Base-by-base conservation (phyloP, 2,888 invertebrate genomes). In the Volucella zonaria region DNA sequence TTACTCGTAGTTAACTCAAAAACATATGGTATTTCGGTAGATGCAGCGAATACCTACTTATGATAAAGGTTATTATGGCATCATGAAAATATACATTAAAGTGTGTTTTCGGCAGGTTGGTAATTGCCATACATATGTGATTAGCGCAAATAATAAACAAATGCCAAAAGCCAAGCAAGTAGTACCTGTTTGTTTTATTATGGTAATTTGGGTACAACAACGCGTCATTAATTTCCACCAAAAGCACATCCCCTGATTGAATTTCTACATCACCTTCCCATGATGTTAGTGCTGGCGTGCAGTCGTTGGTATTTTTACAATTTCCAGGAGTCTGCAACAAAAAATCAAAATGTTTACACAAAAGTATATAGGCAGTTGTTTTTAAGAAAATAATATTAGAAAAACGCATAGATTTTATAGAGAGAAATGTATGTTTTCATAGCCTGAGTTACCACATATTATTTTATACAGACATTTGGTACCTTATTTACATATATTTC, bases 251-350 rank as follows among this genome's bases (percentile, higher is more conserved):
- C 15, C 95, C 95, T 87, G 94, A 95, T 91, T 95, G 95, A 87
- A 95, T 94, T 91, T 95, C 95, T 45, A 94, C 94, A 80, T 94
- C 92, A 59, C 94, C 95, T 89, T 95, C 94, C 95, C 95, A 95
- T 80, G 94, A 94, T 87, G 94, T 92, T 88, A 93, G 92, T 92
- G 93, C 93, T 87, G 94, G 93, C 87, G 93, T 92, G 88, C 94
- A 94, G 87, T 93, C 93, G 86, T 92, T 93, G 81, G 92, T 93
- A 49, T 87, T 86, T 56, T 89, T 88, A 83, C 92, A 92, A 76
- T 90, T 90, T 74, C 92, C 91, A 11, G 91, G 90, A 11, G 89
- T 90, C 92, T 92, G 89, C 8, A 87, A 70, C 73, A 74, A 64
- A 62, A 10, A 8, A 6, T n/a, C n/a, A n/a, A n/a, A n/a, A 40